Evolutionary conservation across 2,113 vertebrate genomes (phyloP).

Genomic region (Siniperca knerii): DNA sequence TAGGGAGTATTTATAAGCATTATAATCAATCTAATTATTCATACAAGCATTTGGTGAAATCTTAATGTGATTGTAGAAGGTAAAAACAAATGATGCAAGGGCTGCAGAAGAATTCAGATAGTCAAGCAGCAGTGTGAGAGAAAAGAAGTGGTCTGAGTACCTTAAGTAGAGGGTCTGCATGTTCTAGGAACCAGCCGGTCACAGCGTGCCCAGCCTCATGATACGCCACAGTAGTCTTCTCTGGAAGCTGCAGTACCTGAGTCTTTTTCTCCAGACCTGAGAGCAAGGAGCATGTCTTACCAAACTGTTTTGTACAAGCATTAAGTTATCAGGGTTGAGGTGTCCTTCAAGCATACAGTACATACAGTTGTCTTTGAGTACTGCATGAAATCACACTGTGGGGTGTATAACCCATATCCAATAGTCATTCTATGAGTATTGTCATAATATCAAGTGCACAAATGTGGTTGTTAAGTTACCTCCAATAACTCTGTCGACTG

Average conservation of each 20-base stretch:
- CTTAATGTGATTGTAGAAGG: not conserved
- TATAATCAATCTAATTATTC: not conserved
- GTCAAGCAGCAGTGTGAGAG: not conserved
- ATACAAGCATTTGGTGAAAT: not conserved
- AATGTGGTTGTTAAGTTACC: constrained; percentile 80
- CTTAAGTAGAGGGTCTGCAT: constrained; percentile 96
- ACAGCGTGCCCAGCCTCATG: constrained; percentile 95
- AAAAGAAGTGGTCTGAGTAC: constrained; percentile 70
- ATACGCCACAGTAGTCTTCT: constrained; percentile 95
- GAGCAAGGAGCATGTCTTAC: not conserved
- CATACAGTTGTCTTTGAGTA: not conserved
- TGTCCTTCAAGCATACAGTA: not conserved
- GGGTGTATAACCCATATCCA: not conserved
- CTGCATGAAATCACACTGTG: not conserved
- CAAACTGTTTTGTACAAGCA: not conserved
- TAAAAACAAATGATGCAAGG: not conserved
- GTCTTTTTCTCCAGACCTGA: constrained; percentile 96
- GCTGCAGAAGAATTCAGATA: not conserved
- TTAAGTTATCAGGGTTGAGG: not conserved
- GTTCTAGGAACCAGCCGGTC: constrained; percentile 95
- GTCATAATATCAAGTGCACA: not conserved
- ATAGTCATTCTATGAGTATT: not conserved
- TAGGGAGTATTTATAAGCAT: not conserved
- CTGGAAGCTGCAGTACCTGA: constrained; percentile 93
- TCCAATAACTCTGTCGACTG: constrained; percentile 94